phyloP scores from a whole-genome alignment of 37 sponge, comb jelly and placozoan genomes.

The Bolinopsis microptera region DNA sequence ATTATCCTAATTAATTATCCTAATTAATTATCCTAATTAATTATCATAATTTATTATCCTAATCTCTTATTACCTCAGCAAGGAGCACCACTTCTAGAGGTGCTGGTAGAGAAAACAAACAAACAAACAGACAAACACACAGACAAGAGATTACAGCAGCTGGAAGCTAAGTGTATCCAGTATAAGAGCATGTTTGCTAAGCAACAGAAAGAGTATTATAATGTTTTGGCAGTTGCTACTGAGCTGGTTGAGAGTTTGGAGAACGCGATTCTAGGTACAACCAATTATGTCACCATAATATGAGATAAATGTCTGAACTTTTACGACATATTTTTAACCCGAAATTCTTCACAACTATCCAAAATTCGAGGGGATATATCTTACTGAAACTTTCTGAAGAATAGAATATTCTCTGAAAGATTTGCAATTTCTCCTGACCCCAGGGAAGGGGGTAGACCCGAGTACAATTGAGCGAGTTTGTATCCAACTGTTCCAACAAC shows the following conservation, averaged over 20 bases:
- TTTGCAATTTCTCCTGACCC: no score
- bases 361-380: no score
- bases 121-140: slow-evolving; percentile 2
- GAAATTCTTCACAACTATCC: no score
- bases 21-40: no score
- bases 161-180: slow-evolving; percentile 60
- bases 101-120: neutral
- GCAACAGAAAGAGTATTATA: slow-evolving; percentile 55
- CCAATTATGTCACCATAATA: no score
- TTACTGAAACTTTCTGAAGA: no score
- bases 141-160: slow-evolving; percentile 19
- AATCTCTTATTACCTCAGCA: no score
- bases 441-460: slow-evolving; percentile 58
- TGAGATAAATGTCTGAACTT: no score
- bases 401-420: no score
- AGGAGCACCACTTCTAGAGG: neutral
- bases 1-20: no score
- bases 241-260: slow-evolving; percentile 57
- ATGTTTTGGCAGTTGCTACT: slow-evolving; percentile 49
- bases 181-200: slow-evolving; percentile 33
- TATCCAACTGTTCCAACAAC: slow-evolving; percentile 23
- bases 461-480: slow-evolving; percentile 37
- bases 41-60: no score
- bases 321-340: no score
- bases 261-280: slow-evolving; percentile 40